These are phyloP conservation scores for Reticulitermes speratus DNA, from an alignment of 1,140 invertebrate species.

Conservation along the genomic window DNA sequence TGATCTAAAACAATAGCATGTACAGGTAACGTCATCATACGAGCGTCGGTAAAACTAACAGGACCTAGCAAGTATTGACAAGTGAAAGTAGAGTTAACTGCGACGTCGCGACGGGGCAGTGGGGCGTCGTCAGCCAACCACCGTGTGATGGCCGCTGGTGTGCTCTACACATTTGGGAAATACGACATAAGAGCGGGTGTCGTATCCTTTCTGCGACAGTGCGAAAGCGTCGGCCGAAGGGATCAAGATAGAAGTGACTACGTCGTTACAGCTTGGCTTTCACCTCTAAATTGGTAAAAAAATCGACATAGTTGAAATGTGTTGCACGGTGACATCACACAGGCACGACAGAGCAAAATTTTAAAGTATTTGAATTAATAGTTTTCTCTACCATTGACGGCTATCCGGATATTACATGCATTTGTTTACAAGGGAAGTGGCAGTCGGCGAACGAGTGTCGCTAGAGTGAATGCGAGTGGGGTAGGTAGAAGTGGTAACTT, in stretches of 20 bases:
- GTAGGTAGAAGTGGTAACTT: no score
- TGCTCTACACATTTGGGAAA: not conserved
- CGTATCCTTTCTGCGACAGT: not conserved
- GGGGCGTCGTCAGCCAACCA: not conserved
- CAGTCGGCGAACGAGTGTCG: no score
- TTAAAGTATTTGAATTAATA: no score
- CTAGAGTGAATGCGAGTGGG: no score
- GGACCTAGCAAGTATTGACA: not conserved
- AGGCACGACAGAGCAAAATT: no score
- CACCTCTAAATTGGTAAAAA: not conserved
- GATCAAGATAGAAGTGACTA: not conserved
- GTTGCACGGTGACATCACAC: not conserved
- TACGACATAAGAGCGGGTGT: not conserved
- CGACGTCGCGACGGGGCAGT: constrained; percentile 7
- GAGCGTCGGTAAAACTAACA: not conserved
- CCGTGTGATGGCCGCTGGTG: not conserved
- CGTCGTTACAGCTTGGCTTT: not conserved
- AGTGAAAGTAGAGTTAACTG: not conserved
- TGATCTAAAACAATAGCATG: not conserved
- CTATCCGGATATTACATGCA: no score
- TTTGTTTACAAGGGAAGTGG: no score
- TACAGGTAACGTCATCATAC: not conserved
- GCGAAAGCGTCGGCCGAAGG: not conserved
- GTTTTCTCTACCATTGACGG: no score
- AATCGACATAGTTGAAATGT: not conserved